Percentiles rank a stretch among this genome's conserved stretches.
phyloP scores from a whole-genome alignment of 2,113 vertebrate genomes.

The Lucifuga dentata region DNA sequence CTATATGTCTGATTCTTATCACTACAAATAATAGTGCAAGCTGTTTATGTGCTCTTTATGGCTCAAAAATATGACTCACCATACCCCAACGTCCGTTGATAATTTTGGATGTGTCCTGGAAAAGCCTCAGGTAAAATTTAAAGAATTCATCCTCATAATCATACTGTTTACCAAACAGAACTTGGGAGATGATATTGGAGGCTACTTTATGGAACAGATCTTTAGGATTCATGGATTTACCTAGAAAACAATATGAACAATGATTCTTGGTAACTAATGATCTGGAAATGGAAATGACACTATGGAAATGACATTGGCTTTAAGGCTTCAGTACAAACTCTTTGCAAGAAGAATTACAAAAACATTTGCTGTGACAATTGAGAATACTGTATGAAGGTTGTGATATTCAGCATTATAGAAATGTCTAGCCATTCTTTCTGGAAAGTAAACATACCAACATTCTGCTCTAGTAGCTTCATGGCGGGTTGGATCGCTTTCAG shows the following conservation, averaged over 20 bases:
- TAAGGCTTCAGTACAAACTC: too few relatives aligned
- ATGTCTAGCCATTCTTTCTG: too few relatives aligned
- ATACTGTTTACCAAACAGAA: conserved; percentile 71
- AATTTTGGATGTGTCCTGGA: conserved; percentile 29
- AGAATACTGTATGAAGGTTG: too few relatives aligned
- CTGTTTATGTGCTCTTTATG: too few relatives aligned
- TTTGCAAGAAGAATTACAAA: too few relatives aligned
- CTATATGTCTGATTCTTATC: too few relatives aligned
- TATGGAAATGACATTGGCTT: too few relatives aligned
- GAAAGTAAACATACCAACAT: conserved; percentile 33
- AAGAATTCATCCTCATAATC: conserved; percentile 69
- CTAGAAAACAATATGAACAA: conserved; percentile 5
- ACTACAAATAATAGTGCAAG: too few relatives aligned
- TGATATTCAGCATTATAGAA: too few relatives aligned
- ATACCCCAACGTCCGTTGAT: conserved; percentile 56
- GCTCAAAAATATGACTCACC: conserved; percentile 47
- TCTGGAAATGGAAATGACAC: too few relatives aligned
- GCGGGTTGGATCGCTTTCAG: conserved; percentile 63
- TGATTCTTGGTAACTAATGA: too few relatives aligned
- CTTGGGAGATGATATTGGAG: conserved; percentile 76
- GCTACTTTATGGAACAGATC: conserved; percentile 53
- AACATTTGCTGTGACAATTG: too few relatives aligned
- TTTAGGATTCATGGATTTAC: conserved; percentile 33
- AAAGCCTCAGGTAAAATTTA: conserved; percentile 18
- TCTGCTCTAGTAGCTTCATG: conserved; percentile 32